A percentile compares a stretch with the other conserved stretches of the same genome.
Conservation (phyloP, 2,113 vertebrate genomes). For the Bos javanicus region DNA sequence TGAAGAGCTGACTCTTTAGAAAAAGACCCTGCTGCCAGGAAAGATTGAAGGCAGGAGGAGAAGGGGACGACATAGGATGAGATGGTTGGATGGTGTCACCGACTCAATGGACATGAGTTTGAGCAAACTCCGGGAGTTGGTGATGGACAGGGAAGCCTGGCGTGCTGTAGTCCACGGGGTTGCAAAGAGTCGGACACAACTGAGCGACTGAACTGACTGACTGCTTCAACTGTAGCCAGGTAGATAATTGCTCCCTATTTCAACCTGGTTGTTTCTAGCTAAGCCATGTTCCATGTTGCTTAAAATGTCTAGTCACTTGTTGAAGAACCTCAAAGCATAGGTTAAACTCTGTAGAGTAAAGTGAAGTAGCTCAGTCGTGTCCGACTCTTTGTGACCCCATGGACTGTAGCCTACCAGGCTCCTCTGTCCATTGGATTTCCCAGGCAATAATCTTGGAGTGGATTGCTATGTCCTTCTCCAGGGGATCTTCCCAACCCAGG, state of each 20-base stretch:
- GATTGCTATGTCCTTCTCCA: too few species aligned
- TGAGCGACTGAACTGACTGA: not conserved
- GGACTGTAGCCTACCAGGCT: too few species aligned
- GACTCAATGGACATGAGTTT: not conserved
- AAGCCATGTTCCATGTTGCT: not conserved
- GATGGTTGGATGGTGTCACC: not conserved
- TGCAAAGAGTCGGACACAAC: not conserved
- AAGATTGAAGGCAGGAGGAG: not conserved
- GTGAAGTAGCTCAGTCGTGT: too few species aligned
- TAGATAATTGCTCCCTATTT: not conserved
- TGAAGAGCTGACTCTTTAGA: not conserved
- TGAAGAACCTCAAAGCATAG: not conserved
- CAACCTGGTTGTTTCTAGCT: not conserved
- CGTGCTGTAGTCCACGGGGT: not conserved
- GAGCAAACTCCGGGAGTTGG: not conserved
- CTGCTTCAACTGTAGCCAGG: not conserved
- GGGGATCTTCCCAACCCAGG: too few species aligned
- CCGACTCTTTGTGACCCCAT: too few species aligned
- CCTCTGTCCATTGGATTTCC: too few species aligned
- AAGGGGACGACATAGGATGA: not conserved
- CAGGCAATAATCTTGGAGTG: too few species aligned
- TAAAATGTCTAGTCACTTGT: not conserved
- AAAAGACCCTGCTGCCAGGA: not conserved
- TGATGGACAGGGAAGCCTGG: not conserved
- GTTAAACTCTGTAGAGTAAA: not conserved